phyloP scores from a whole-genome alignment of 2,797 vertebrate genomes.

The Sebastes vulpes region DNA sequence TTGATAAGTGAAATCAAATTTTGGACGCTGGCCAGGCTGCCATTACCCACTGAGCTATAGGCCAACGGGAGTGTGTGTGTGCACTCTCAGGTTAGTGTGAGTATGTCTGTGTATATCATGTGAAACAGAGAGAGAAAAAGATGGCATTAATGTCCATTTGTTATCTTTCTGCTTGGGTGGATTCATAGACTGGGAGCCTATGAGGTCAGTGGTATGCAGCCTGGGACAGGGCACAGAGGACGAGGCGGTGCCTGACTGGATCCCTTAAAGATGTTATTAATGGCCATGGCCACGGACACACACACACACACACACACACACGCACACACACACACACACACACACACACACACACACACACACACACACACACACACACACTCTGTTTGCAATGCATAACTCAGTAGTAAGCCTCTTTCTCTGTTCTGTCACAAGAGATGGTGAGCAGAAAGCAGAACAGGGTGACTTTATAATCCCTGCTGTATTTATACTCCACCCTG shows the following conservation, averaged over 20 bases:
- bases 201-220: slow-evolving; percentile 57
- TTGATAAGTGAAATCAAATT: slow-evolving; percentile 76
- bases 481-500: slow-evolving; percentile 78
- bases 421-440: slow-evolving; percentile 77
- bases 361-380: slow-evolving; percentile 30
- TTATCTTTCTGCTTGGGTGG: slow-evolving; percentile 41
- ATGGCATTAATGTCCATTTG: slow-evolving; percentile 49
- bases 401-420: slow-evolving; percentile 80
- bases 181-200: slow-evolving; percentile 48
- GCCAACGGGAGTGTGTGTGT: not conserved
- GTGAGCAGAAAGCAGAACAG: slow-evolving; percentile 81
- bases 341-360: slow-evolving; percentile 2
- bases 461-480: slow-evolving; percentile 82
- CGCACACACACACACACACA: not conserved
- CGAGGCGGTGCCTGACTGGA: slow-evolving; percentile 50
- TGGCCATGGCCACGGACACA: slow-evolving; percentile 41
- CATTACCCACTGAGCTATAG: slow-evolving; percentile 45
- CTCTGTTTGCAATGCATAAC: slow-evolving; percentile 74
- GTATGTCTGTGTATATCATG: slow-evolving; percentile 13
- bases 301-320: slow-evolving; percentile 4
- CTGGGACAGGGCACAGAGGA: slow-evolving; percentile 55
- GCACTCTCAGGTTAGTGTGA: slow-evolving; percentile 19
- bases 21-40: slow-evolving; percentile 63
- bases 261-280: slow-evolving; percentile 72
- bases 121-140: slow-evolving; percentile 26